These are phyloP conservation scores for Rhinopithecus roxellana DNA, from an alignment of 2,113 vertebrate genomes.

Conservation along the genomic window DNA sequence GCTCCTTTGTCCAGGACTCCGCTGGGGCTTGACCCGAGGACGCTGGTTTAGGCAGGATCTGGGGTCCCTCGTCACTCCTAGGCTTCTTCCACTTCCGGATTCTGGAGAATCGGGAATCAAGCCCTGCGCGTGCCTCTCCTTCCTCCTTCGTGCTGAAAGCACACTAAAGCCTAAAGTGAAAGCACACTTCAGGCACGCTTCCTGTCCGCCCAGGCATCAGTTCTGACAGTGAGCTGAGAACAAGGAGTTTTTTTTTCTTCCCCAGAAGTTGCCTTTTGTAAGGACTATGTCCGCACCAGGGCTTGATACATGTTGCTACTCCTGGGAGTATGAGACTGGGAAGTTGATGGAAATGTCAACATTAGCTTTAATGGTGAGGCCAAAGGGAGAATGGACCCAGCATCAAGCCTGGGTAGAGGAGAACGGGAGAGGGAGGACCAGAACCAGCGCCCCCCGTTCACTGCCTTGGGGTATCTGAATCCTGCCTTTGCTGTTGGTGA, in stretches of 20 bases:
- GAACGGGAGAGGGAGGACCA: neutral
- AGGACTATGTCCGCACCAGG: neutral
- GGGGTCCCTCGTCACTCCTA: no score
- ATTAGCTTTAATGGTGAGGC: neutral
- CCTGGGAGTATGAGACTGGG: neutral
- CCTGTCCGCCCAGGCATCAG: no score
- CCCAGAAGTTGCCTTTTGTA: neutral
- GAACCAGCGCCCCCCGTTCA: neutral
- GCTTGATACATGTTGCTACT: neutral
- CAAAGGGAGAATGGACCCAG: neutral
- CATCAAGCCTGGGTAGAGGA: neutral
- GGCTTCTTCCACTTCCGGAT: accelerated
- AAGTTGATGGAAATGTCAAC: neutral
- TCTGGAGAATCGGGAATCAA: neutral
- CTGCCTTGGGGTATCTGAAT: neutral
- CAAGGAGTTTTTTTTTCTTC: neutral
- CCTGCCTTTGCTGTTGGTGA: neutral
- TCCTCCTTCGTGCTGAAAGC: neutral
- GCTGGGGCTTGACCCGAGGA: neutral
- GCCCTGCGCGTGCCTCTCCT: no score
- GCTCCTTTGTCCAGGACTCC: neutral
- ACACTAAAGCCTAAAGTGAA: neutral
- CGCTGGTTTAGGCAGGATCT: neutral
- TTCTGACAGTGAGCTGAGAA: neutral
- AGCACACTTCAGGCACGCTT: neutral